A percentile compares a stretch with the other conserved stretches of the same genome.
Evolutionary conservation across 2,797 vertebrate species (phyloP).

Genomic region (Lagodon rhomboides): DNA sequence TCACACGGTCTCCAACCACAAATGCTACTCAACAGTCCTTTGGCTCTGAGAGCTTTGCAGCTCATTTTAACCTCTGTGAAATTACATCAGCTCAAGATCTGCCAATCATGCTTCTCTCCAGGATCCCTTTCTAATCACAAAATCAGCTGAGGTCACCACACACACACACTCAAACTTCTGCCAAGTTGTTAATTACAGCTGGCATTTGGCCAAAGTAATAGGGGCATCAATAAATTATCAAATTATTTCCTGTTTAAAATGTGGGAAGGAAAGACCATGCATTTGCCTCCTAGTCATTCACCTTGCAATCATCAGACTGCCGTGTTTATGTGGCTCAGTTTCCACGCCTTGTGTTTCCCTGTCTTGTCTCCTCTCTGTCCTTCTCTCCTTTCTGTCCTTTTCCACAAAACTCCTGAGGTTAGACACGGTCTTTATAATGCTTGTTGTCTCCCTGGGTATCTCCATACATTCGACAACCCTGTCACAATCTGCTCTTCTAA

Average conservation of each 20-base stretch:
- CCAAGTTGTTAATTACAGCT: slow-evolving; percentile 59
- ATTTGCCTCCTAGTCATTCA: slow-evolving; percentile 10
- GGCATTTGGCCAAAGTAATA: slow-evolving; percentile 37
- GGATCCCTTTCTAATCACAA: slow-evolving; percentile 46
- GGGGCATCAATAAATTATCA: slow-evolving; percentile 50
- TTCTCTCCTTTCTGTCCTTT: not conserved
- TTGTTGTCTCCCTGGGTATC: not conserved
- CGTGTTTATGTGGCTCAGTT: slow-evolving; percentile 19
- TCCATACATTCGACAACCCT: not conserved
- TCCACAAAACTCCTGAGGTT: not conserved
- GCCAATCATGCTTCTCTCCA: slow-evolving; percentile 39
- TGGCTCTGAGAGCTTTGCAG: slow-evolving; percentile 10
- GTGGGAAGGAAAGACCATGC: slow-evolving; percentile 4
- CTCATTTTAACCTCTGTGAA: slow-evolving; percentile 19
- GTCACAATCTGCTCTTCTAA: slow-evolving; percentile 18
- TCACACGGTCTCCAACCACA: not conserved
- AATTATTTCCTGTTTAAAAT: slow-evolving; percentile 39
- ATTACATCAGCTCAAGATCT: slow-evolving; percentile 29
- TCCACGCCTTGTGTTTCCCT: slow-evolving; percentile 15
- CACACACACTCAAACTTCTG: slow-evolving; percentile 28
- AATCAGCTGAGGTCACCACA: slow-evolving; percentile 40
- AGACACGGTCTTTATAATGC: not conserved
- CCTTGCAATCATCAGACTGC: not conserved
- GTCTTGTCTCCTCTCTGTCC: not conserved
- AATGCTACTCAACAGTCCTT: not conserved